Base-by-base conservation (phyloP, 1,140 invertebrate species). In the Goniozus legneri region DNA sequence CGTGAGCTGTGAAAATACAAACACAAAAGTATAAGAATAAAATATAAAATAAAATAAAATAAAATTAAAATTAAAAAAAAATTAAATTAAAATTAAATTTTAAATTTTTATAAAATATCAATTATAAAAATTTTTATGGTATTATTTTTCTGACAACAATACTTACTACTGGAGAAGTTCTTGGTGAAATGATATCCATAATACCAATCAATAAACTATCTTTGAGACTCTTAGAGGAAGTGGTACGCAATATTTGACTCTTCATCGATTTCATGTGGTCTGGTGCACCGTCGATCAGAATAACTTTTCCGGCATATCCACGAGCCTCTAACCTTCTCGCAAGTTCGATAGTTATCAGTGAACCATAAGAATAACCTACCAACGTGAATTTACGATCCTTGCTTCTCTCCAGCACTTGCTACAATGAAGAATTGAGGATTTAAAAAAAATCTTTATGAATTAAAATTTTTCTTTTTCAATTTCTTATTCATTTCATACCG, bases 351-450 rank as follows among this genome's bases (percentile, higher is more conserved):
- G 64, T 62, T 15, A 75, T 42, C 0, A 75, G 12, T 12, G 65
- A 65, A 31, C 74, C 74, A 53, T 57, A 75, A 12, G 72, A 75
- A 53, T 74, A 73, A 18, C 69, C 70, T 8, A 60, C 47, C 13
- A 75, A 46, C 7, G 58, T 57, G 48, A 67, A 73, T 43, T 69
- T 55, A 6, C 61, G 50, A 44, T 57, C 51, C 43, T 44, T 36
- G n/a, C 51, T 36, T 34, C 62, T 49, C 62, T 44, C 50, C 47
- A 44, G 64, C 61, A 49, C 36, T 14, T 60, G 47, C 58, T 60
- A 40, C 40, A 48, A n/a, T n/a, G 3, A 2, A 2, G n/a, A 12
- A 12, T 32, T n/a, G 16, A 21, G 4, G 6, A 22, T 15, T 44
- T 12, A 14, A 27, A 39, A 32, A 34, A 1, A 44, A 38, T 42